Base-by-base conservation (phyloP, 2,797 vertebrate species). In the Trachops cirrhosus region DNA sequence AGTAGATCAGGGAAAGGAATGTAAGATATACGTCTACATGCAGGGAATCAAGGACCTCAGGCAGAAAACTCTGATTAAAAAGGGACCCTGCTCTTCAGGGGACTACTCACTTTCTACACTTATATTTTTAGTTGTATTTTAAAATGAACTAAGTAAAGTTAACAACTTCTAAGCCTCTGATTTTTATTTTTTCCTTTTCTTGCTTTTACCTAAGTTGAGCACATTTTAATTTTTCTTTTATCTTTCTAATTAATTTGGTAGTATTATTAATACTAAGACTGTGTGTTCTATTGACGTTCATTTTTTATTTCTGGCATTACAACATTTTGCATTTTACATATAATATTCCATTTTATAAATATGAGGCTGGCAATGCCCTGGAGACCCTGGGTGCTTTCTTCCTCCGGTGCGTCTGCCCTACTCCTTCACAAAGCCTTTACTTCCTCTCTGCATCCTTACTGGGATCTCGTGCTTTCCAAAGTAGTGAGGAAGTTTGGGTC, bases 121-220 rank as follows among this genome's bases (percentile, higher is more conserved):
- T 78, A 1, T 37, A 77, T 78, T 93, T 93, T 93, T 32, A 67
- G 44, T 59, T 93, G 44, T 89, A 52, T 94, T 95, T 77, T 52
- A 37, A 70, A 73, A 54, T 57, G 14, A 70, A 44, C 16, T 68
- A 44, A 50, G 10, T 24, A 70, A 16, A 90, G 46, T 29, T 46
- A 50, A 6, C 48, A 39, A 77, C 77, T 44, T 95, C 39, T 82
- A 62, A 85, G 5, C 22, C 29, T 86, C 32, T 59, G 16, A 64
- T 54, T 68, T 95, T 87, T 34, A 18, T 79, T 57, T 67, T 75
- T 86, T 34, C 34, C 29, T 34, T 68, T 80, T 46, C 19, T 92
- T 5, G 54, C 11, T 34, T 64, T 50, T 68, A 59, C 9, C 32
- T 15, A 84, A 59, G 5, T 44, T 71, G 41, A 4, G 21, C 32